These are phyloP conservation scores for Rhagonycha fulva DNA, from an alignment of 2,888 invertebrate species.

Conservation along the genomic window DNA sequence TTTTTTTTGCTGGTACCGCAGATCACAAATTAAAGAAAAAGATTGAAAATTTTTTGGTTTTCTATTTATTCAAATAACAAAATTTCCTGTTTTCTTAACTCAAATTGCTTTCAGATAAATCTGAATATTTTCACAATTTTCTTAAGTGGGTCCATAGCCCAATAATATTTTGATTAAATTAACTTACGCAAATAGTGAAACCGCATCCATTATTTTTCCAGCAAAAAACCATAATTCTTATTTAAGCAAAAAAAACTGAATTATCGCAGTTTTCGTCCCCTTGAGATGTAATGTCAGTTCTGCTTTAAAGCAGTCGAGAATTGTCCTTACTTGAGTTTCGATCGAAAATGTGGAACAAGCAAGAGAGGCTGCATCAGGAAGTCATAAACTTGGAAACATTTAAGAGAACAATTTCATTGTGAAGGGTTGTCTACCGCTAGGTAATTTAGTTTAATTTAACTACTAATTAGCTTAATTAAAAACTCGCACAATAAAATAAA, in stretches of 20 bases:
- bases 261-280: neutral
- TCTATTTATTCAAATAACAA: neutral
- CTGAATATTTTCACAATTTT: neutral
- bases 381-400: neutral
- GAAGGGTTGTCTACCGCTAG: neutral
- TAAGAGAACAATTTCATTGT: slow-evolving; percentile 1
- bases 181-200: neutral
- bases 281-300: neutral
- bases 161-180: neutral
- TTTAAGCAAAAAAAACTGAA: neutral
- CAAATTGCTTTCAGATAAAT: neutral
- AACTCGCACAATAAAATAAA: neutral
- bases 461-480: neutral
- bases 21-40: neutral
- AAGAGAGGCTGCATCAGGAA: neutral
- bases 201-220: neutral
- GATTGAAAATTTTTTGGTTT: neutral
- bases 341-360: slow-evolving; percentile 1
- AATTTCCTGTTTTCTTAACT: neutral
- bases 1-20: neutral
- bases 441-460: slow-evolving; percentile 3
- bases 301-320: neutral
- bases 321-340: neutral
- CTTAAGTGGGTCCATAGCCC: neutral
- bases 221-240: neutral